Evolutionary conservation across 2,888 invertebrate genomes (phyloP).

Genomic region (Phlogophora meticulosa): DNA sequence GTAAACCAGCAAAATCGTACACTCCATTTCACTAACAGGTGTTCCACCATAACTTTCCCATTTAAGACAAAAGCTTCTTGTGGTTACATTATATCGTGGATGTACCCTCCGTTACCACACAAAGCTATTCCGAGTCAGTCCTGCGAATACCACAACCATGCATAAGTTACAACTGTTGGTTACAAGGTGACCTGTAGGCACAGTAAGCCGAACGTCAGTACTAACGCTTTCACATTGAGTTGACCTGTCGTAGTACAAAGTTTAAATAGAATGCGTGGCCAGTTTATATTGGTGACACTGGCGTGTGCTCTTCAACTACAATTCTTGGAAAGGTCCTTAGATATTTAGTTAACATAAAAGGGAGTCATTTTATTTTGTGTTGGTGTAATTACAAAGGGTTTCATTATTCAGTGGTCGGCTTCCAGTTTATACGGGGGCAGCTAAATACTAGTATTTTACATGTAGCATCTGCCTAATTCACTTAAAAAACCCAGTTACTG

Average conservation of each 20-base stretch:
- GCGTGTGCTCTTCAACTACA: too few relatives aligned
- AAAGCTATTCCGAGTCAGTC: constrained; percentile 41
- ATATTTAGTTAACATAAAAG: not conserved
- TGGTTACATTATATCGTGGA: constrained; percentile 38
- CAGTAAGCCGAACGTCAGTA: too few relatives aligned
- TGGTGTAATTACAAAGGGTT: too few relatives aligned
- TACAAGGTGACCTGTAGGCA: not conserved
- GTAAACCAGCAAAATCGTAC: constrained; percentile 2
- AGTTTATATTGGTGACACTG: too few relatives aligned
- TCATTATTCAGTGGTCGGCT: too few relatives aligned
- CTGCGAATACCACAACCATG: constrained; percentile 35
- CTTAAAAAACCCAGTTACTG: too few relatives aligned
- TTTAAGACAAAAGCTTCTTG: constrained; percentile 31
- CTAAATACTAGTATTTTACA: too few relatives aligned
- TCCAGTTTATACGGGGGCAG: too few relatives aligned
- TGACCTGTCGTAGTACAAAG: too few relatives aligned
- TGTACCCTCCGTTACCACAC: constrained; percentile 41
- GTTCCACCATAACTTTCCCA: constrained; percentile 31
- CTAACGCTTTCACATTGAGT: too few relatives aligned
- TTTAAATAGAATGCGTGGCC: too few relatives aligned
- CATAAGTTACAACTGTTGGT: constrained; percentile 22
- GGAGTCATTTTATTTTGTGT: not conserved
- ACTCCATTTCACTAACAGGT: not conserved
- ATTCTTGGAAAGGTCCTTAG: not conserved
- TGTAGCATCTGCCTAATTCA: too few relatives aligned